Conservation (phyloP, 1,140 invertebrate species). For the Homalodisca vitripennis region DNA sequence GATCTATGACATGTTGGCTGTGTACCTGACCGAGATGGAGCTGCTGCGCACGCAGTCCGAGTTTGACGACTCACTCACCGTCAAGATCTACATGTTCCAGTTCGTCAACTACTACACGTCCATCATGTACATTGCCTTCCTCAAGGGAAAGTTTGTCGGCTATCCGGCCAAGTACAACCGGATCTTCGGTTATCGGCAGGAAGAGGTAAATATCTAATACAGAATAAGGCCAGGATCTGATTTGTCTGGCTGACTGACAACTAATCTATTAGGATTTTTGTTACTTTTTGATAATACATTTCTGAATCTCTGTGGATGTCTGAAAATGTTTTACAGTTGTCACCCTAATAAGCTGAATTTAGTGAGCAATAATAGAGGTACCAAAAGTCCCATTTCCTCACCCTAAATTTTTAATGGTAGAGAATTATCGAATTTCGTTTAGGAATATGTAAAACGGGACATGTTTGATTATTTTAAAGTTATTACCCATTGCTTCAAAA, state of each 20-base stretch:
- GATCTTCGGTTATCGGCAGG: conserved; percentile 75
- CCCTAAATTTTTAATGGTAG: too few species aligned
- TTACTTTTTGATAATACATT: not conserved
- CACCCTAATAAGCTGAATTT: too few species aligned
- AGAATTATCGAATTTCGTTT: too few species aligned
- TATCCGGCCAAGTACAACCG: conserved; percentile 76
- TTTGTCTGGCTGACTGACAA: not conserved
- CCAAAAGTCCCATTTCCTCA: too few species aligned
- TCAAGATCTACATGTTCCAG: conserved; percentile 97
- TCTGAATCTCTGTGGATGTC: not conserved
- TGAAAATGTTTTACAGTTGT: too few species aligned
- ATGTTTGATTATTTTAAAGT: too few species aligned
- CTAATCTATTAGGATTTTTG: too few species aligned
- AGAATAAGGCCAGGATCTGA: not conserved
- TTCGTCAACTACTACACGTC: conserved; percentile 99
- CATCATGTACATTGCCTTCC: conserved; percentile 98
- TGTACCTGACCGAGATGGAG: conserved; percentile 93
- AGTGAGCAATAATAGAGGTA: too few species aligned
- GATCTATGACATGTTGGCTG: conserved; percentile 86
- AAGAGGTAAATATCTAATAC: conserved; percentile 62
- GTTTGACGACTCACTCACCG: conserved; percentile 94
- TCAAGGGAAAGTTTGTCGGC: conserved; percentile 93
- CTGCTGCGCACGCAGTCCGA: conserved; percentile 93
- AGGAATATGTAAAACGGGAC: too few species aligned
- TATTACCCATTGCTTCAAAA: too few species aligned